These are phyloP conservation scores for Rhodeus uyekii DNA, from an alignment of 2,797 vertebrate species.

Conservation along the genomic window DNA sequence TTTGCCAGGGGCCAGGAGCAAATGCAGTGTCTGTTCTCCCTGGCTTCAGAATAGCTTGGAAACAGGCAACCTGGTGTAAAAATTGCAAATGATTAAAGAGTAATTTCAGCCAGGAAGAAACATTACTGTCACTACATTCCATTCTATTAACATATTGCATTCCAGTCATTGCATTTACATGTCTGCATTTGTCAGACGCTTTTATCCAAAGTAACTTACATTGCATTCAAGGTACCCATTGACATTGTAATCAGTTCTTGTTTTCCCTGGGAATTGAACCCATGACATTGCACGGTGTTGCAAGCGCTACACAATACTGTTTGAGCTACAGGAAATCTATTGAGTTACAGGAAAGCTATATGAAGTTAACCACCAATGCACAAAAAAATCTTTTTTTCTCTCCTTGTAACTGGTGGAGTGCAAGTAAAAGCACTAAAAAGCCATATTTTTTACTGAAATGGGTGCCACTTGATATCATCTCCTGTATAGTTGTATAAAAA, in stretches of 20 bases:
- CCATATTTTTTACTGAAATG: background rate
- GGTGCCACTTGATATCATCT: background rate
- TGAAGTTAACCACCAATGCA: no score
- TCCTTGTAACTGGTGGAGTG: background rate
- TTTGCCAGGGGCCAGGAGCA: background rate
- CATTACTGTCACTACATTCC: conserved; percentile 16
- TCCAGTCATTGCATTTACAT: no score
- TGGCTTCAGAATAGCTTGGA: background rate
- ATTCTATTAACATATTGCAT: background rate
- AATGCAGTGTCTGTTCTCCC: background rate
- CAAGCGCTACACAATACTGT: no score
- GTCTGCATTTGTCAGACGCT: no score
- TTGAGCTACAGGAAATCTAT: no score
- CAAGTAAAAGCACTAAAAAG: background rate
- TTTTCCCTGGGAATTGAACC: no score
- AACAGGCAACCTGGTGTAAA: background rate
- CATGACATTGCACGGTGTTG: no score
- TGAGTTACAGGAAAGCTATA: no score
- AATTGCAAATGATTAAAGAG: background rate
- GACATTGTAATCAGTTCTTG: no score
- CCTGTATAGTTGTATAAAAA: background rate
- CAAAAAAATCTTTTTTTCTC: background rate
- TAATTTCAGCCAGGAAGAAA: background rate
- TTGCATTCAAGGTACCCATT: no score
- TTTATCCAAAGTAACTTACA: no score